Conservation (phyloP, 1,140 invertebrate genomes). For the Aphelenchoides fujianensis region DNA sequence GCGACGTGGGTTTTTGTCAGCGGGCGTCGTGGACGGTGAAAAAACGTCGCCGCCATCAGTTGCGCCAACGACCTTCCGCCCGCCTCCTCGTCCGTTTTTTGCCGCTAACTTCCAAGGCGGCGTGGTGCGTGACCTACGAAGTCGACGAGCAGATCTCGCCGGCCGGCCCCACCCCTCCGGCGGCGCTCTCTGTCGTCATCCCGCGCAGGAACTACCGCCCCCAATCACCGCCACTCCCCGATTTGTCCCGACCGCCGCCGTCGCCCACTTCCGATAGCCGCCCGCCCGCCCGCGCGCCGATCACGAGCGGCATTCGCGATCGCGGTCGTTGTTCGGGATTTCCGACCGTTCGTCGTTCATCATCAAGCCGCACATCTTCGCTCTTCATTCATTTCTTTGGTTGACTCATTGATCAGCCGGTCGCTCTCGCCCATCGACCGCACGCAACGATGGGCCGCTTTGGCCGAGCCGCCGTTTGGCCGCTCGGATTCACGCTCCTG, state of each 20-base stretch:
- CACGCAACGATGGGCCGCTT: slow-evolving; percentile 3
- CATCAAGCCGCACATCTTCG: too few relatives aligned
- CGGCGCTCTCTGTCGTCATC: too few relatives aligned
- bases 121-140: neutral
- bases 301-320: neutral
- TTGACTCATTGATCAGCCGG: too few relatives aligned
- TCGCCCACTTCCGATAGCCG: too few relatives aligned
- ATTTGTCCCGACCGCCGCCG: too few relatives aligned
- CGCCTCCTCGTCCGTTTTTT: neutral
- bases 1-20: neutral
- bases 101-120: too few relatives aligned
- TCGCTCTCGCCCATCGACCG: too few relatives aligned
- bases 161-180: neutral
- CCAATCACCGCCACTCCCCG: slow-evolving; percentile 1
- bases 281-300: neutral
- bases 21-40: neutral
- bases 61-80: slow-evolving; percentile 1
- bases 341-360: neutral
- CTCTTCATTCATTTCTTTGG: too few relatives aligned
- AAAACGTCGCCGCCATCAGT: neutral
- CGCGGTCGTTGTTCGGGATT: neutral
- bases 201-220: neutral
- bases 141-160: neutral
- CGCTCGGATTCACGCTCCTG: neutral
- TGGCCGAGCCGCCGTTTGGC: slow-evolving; percentile 14